phyloP scores from a whole-genome alignment of 2,797 vertebrate genomes.

The Clarias platycephalus region DNA sequence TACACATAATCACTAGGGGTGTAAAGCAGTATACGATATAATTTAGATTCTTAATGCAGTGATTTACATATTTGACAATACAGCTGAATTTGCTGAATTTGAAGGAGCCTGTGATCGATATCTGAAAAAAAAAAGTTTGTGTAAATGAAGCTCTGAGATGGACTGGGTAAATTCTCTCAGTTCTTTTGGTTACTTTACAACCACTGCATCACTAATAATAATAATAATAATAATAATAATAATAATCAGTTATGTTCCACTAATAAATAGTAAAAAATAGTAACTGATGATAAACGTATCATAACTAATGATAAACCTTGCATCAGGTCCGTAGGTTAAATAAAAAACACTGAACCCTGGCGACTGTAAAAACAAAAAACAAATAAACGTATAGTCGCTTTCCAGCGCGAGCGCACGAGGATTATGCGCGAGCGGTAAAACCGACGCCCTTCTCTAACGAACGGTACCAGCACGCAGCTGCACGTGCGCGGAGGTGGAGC shows the following conservation, averaged over 20 bases:
- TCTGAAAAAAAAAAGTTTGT: not conserved
- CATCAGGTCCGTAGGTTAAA: too few relatives aligned
- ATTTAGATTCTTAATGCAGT: not conserved
- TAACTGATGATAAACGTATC: too few relatives aligned
- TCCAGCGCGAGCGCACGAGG: not conserved
- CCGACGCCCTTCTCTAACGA: slow-evolving; percentile 12
- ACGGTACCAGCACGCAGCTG: slow-evolving; percentile 16
- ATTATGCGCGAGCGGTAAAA: not conserved
- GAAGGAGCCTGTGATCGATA: not conserved
- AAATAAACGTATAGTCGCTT: not conserved
- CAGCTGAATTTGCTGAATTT: not conserved
- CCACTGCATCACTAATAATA: too few relatives aligned
- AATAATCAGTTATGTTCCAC: too few relatives aligned
- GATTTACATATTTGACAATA: not conserved
- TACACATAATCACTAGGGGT: not conserved
- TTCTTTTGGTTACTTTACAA: not conserved
- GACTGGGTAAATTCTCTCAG: not conserved
- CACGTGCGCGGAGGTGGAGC: slow-evolving; percentile 57
- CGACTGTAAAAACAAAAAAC: too few relatives aligned
- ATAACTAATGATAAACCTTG: too few relatives aligned
- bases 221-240: too few relatives aligned
- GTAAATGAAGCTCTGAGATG: not conserved
- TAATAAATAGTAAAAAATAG: too few relatives aligned
- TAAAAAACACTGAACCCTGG: too few relatives aligned
- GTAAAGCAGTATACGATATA: not conserved